Base-by-base conservation (phyloP, 2,113 vertebrate genomes). In the Propithecus coquereli region DNA sequence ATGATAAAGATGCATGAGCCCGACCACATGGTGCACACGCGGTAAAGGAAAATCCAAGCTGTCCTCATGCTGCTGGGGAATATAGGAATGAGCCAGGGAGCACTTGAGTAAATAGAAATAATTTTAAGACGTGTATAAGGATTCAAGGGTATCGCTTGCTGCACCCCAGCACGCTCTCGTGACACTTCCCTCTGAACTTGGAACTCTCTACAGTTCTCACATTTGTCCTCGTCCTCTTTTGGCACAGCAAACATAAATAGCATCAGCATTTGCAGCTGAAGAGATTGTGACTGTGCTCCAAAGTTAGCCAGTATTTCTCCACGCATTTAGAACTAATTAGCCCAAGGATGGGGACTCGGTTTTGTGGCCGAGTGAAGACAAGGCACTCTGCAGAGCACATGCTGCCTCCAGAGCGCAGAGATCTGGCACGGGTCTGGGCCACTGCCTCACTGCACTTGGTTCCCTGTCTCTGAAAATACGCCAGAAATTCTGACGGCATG, bases 41-140 rank as follows among this genome's bases (percentile, higher is more conserved):
- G 70, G 43, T 11, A 45, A 89, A 96, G 94, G 83, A 97, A 66
- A 87, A 18, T 23, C 23, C 9, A 7, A 8, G 52, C 82, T 30
- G 5, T 71, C 86, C 95, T 70, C 47, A 43, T 9, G 81, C 27
- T 54, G 54, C 25, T 27, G 37, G 59, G 94, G 80, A 95, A 97
- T 52, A 87, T 71, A 92, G 14, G 79, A 43, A 73, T 32, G 25
- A 76, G 10, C n/a, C 61, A 83, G 45, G 63, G 65, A 92, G 34
- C 83, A 8, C 50, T 2, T 0, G 34, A 83, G 14, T 47, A 54
- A 34, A 27, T 1, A 52, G 70, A 43, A 65, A 47, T 6, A 8
- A 88, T 30, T n/a, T 81, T 34, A 40, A 43, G 27, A 83, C 3
- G 1, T 1, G 0, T 45, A 3, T 14, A 8, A 80, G 76, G 71